Conservation (phyloP, 2,113 vertebrate species). For the Rhynchomys soricoides region DNA sequence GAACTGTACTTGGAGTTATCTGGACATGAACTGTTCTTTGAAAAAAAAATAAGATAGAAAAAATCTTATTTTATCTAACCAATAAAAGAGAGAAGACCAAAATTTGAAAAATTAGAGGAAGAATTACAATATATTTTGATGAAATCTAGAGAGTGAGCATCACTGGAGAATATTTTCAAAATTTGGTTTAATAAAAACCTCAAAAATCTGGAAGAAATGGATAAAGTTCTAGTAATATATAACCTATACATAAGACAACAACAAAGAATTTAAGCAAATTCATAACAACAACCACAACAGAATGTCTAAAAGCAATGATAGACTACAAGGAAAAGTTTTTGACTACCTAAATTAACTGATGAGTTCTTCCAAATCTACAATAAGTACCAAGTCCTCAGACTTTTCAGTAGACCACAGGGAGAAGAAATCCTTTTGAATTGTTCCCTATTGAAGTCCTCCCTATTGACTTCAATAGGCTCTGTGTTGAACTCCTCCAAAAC, state of each 20-base stretch:
- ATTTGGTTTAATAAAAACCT: background rate
- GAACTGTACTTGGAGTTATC: background rate
- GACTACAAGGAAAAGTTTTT: background rate
- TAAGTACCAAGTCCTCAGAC: background rate
- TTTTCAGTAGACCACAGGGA: background rate
- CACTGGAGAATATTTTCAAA: background rate
- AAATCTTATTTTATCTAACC: background rate
- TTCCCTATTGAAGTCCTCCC: no score
- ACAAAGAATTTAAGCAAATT: background rate
- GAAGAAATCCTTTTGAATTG: no score
- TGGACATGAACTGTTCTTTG: background rate
- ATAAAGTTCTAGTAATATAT: background rate
- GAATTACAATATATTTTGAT: no score
- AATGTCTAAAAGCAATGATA: background rate
- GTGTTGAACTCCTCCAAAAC: background rate
- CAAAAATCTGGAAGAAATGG: background rate
- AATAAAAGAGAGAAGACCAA: background rate
- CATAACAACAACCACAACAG: no score
- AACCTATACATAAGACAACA: no score
- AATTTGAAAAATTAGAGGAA: background rate
- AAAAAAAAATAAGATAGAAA: background rate
- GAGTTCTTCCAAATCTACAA: background rate
- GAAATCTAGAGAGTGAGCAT: background rate
- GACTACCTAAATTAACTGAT: background rate
- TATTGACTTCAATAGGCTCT: no score